These are phyloP conservation scores for Cinclus mexicanus DNA, from an alignment of 2,113 vertebrate species.

Conservation along the genomic window DNA sequence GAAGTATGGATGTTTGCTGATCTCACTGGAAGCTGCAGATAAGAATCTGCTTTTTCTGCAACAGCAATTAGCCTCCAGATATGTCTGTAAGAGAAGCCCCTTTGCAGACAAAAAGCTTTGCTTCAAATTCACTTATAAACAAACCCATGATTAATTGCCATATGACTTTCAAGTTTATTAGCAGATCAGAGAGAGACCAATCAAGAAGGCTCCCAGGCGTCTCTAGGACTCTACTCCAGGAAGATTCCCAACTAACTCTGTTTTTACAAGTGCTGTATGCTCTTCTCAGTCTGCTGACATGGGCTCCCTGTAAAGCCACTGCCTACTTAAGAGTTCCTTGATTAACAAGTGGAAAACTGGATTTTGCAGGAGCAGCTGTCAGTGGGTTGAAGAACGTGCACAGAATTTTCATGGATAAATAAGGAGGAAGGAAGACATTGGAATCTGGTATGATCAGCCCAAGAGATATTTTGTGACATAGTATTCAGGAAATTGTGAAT, in stretches of 20 bases:
- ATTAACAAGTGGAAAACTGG: constrained; percentile 9
- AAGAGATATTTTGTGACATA: neutral
- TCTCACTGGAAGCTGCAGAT: constrained; percentile 10
- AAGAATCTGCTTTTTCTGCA: constrained; percentile 31
- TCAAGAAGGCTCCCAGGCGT: neutral
- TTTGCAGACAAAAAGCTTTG: constrained; percentile 7
- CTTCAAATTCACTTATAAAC: neutral
- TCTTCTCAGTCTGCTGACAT: neutral
- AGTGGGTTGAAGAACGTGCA: neutral
- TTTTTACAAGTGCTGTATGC: neutral
- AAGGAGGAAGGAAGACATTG: neutral
- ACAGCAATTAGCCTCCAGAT: neutral
- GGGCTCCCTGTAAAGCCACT: neutral
- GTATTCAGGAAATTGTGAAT: constrained; percentile 32
- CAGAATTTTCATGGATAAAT: constrained; percentile 31
- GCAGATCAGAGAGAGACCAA: neutral
- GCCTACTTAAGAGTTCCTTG: neutral
- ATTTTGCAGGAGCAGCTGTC: constrained; percentile 33
- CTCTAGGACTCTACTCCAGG: neutral
- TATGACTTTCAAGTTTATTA: constrained; percentile 22
- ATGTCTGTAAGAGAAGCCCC: neutral
- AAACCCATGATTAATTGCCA: neutral
- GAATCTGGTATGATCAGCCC: neutral
- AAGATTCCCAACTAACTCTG: neutral
- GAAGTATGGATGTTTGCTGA: neutral